These are phyloP conservation scores for Stercorarius parasiticus DNA, from an alignment of 2,113 vertebrate species.

Conservation along the genomic window DNA sequence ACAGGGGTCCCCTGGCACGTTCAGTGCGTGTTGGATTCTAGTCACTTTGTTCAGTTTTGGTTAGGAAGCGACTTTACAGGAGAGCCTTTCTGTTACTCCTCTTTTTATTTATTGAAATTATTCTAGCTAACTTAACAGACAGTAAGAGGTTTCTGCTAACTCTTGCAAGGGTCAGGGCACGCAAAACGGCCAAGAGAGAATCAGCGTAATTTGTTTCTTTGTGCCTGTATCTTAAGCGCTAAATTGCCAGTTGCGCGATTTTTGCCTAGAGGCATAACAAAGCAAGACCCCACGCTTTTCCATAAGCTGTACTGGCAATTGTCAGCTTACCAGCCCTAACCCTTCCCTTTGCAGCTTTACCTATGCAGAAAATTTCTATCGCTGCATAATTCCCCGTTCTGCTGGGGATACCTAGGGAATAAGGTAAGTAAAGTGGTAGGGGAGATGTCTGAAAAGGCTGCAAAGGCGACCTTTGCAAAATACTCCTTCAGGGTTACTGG, in stretches of 20 bases:
- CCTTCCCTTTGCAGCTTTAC: background rate
- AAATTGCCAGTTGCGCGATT: background rate
- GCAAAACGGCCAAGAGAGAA: accelerated
- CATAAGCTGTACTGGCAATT: accelerated
- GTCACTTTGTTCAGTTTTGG: background rate
- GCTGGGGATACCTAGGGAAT: background rate
- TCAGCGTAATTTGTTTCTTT: background rate
- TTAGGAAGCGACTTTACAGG: background rate
- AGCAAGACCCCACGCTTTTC: background rate
- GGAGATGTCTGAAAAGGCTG: background rate
- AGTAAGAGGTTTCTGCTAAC: background rate
- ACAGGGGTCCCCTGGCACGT: background rate
- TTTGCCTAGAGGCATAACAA: background rate
- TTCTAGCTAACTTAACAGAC: background rate
- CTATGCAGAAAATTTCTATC: background rate
- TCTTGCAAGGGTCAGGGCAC: background rate
- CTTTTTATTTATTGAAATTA: background rate
- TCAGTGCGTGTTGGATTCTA: background rate
- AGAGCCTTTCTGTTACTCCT: background rate
- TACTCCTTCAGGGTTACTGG: constrained; percentile 12
- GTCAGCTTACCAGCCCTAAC: background rate
- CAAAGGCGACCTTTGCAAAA: background rate
- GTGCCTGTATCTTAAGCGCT: background rate
- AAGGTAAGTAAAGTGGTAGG: background rate
- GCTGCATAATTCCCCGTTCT: background rate